Evolutionary conservation across 2,113 vertebrate genomes (phyloP).

Genomic region (Nicator chloris): DNA sequence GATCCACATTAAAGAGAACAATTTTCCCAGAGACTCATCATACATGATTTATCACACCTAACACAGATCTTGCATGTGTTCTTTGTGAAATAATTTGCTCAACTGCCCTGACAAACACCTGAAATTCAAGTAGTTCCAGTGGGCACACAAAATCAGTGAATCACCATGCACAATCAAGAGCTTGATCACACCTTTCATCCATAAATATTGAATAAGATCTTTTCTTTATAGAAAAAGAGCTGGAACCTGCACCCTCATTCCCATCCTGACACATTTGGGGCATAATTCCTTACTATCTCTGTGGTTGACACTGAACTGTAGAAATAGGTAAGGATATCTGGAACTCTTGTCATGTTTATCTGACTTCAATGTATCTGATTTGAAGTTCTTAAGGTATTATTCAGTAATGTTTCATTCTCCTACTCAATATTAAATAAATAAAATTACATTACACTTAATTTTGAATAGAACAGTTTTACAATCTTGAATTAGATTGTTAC

Average conservation of each 20-base stretch:
- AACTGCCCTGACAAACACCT: not conserved
- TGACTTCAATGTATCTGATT: not conserved
- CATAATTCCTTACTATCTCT: not conserved
- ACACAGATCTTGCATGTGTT: not conserved
- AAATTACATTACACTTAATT: not conserved
- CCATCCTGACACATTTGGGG: no score
- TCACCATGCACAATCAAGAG: not conserved
- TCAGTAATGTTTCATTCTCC: not conserved
- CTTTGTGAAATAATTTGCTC: not conserved
- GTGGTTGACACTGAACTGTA: not conserved
- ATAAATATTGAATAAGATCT: not conserved
- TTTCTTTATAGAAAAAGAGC: not conserved
- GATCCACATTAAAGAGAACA: not conserved
- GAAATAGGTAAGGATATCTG: not conserved
- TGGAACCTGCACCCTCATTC: not conserved
- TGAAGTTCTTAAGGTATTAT: not conserved
- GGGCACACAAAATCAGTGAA: not conserved
- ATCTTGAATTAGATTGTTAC: not conserved
- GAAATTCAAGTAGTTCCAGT: not conserved
- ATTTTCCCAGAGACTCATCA: conserved; percentile 4
- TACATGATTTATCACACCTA: not conserved
- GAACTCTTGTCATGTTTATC: not conserved
- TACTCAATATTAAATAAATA: not conserved
- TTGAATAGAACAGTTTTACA: not conserved
- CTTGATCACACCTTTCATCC: not conserved